Evolutionary conservation across 2,113 vertebrate species (phyloP).

Genomic region (Dasyornis broadbenti): DNA sequence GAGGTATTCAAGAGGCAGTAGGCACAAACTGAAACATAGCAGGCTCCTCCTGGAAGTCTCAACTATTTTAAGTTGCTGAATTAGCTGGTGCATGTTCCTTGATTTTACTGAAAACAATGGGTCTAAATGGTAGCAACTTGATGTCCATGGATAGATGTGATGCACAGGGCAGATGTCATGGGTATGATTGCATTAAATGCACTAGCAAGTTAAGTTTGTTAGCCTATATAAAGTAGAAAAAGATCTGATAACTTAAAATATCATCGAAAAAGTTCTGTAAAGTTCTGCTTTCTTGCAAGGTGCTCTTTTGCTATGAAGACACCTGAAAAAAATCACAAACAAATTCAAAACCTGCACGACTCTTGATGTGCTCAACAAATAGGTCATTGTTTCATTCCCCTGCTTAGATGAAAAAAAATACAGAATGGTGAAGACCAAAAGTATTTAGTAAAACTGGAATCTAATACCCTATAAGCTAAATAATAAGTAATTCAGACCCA

Average conservation of each 20-base stretch:
- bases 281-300: neutral
- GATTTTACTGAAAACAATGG: neutral
- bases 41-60: neutral
- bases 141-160: neutral
- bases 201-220: neutral
- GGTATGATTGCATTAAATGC: neutral
- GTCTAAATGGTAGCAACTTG: neutral
- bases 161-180: neutral
- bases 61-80: neutral
- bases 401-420: neutral
- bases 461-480: neutral
- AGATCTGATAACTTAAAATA: neutral
- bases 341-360: neutral
- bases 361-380: neutral
- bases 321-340: neutral
- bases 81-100: neutral
- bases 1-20: neutral
- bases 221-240: neutral
- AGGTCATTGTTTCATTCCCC: neutral
- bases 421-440: neutral
- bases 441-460: neutral
- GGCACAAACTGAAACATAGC: neutral
- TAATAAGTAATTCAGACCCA: neutral
- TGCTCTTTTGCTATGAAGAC: neutral
- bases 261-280: constrained; percentile 12